Conservation (phyloP, 2,797 vertebrate species). For the Pipistrellus kuhlii region DNA sequence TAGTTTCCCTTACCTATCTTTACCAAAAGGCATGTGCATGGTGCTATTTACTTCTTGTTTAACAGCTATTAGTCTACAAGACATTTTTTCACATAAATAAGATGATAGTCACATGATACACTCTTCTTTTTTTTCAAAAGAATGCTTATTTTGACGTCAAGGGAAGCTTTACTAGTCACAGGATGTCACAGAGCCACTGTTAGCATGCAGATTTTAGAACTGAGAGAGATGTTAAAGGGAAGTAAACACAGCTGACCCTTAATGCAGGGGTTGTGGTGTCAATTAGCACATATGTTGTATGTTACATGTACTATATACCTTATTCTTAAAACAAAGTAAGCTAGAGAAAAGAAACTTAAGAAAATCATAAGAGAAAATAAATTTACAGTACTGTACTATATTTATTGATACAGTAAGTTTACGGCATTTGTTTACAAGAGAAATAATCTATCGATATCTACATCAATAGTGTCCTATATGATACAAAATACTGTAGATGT, state of each 20-base stretch:
- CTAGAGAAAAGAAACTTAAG: neutral
- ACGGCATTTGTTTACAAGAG: neutral
- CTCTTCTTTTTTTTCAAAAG: slow-evolving; percentile 65
- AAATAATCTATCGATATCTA: neutral
- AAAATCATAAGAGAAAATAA: neutral
- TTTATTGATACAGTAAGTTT: neutral
- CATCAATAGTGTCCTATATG: neutral
- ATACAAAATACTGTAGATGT: neutral
- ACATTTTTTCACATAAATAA: slow-evolving; percentile 27
- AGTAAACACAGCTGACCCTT: neutral
- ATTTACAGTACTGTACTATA: neutral
- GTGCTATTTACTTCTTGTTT: slow-evolving; percentile 16
- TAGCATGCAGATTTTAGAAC: neutral
- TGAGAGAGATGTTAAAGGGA: neutral
- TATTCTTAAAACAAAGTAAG: neutral
- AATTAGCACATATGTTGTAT: neutral
- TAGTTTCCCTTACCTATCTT: slow-evolving; percentile 10
- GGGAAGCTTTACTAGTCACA: neutral
- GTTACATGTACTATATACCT: neutral
- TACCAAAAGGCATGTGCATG: neutral
- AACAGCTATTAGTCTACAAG: neutral
- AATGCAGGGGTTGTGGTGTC: neutral
- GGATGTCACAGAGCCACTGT: neutral
- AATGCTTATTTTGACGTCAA: slow-evolving; percentile 29
- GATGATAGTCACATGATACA: neutral